These are phyloP conservation scores for Puntigrus tetrazona DNA, from an alignment of 2,113 vertebrate genomes.

Conservation along the genomic window DNA sequence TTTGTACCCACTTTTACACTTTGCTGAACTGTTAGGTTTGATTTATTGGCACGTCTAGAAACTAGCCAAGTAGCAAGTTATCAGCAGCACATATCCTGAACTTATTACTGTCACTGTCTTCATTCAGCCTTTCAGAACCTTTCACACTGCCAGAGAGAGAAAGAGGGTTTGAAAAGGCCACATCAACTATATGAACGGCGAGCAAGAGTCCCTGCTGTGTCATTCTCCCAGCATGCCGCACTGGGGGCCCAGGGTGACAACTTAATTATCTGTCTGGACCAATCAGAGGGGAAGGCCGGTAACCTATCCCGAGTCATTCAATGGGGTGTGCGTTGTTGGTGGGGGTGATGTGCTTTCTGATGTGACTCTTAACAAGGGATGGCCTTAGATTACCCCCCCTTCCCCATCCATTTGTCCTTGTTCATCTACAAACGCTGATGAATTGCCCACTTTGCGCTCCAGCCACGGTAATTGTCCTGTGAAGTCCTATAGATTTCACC, in stretches of 20 bases:
- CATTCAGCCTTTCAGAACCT: slow-evolving; percentile 27
- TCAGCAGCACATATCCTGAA: slow-evolving; percentile 1
- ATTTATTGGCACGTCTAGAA: not conserved
- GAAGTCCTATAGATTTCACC: slow-evolving; percentile 29
- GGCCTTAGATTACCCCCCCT: slow-evolving; percentile 14
- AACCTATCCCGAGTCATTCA: slow-evolving; percentile 49
- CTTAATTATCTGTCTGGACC: slow-evolving; percentile 57
- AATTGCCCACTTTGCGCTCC: slow-evolving; percentile 47
- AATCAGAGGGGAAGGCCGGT: slow-evolving; percentile 47
- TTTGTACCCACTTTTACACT: slow-evolving; percentile 17
- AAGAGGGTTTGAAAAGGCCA: slow-evolving; percentile 49
- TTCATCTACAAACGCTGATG: slow-evolving; percentile 50
- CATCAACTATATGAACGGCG: slow-evolving; percentile 44
- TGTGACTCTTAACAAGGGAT: slow-evolving; percentile 27
- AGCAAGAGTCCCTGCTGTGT: slow-evolving; percentile 46
- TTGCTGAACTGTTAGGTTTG: not conserved
- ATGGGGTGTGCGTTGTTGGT: slow-evolving; percentile 8
- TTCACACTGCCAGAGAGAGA: slow-evolving; percentile 27
- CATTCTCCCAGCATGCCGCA: slow-evolving; percentile 51
- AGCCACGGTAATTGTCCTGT: slow-evolving; percentile 38
- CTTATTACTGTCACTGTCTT: slow-evolving; percentile 15
- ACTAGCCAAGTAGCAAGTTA: not conserved
- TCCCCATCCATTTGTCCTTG: slow-evolving; percentile 10
- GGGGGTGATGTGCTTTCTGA: slow-evolving; percentile 34
- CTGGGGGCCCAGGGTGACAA: slow-evolving; percentile 46